Evolutionary conservation across 2,113 vertebrate species (phyloP).

Genomic region (Charadrius vociferus): DNA sequence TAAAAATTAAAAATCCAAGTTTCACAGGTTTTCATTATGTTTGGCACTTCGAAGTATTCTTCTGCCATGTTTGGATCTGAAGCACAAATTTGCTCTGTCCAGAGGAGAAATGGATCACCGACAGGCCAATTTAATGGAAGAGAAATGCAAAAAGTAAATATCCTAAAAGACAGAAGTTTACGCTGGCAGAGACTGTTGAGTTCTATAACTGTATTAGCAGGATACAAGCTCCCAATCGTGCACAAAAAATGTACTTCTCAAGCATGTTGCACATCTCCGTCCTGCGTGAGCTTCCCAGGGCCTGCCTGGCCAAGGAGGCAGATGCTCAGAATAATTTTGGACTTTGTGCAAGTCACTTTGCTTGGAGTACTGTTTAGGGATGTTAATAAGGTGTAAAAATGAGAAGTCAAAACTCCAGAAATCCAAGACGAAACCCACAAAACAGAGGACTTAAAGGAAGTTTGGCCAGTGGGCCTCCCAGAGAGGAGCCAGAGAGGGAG

Average conservation of each 20-base stretch:
- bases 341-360: background rate
- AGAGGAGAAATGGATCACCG: background rate
- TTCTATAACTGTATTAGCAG: background rate
- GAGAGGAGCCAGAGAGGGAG: background rate
- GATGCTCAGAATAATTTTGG: background rate
- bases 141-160: background rate
- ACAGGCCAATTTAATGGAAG: background rate
- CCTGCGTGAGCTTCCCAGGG: background rate
- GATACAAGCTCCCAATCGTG: background rate
- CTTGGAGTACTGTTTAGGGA: background rate
- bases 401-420: background rate
- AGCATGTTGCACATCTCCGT: fast-evolving
- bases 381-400: background rate
- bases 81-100: background rate
- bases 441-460: background rate
- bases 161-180: background rate
- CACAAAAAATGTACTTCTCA: background rate
- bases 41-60: background rate
- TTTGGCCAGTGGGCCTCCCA: background rate
- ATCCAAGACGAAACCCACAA: background rate
- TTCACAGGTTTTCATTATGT: background rate
- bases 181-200: background rate
- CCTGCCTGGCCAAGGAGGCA: background rate
- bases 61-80: background rate
- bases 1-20: background rate